Base-by-base conservation (phyloP, 2,797 vertebrate species). In the Gallinago solitaria region DNA sequence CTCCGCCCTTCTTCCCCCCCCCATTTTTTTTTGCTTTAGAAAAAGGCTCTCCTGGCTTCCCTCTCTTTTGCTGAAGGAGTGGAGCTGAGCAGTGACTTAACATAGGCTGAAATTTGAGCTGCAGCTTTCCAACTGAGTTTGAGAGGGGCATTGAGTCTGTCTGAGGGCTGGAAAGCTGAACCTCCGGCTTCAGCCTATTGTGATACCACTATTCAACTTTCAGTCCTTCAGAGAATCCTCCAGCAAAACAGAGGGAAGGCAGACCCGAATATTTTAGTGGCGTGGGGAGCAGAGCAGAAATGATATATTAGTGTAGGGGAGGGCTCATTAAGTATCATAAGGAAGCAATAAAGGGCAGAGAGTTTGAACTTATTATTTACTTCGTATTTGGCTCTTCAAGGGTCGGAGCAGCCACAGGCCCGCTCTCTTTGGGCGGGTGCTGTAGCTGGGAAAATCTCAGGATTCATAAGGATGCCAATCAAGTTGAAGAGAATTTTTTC, bases 51-150 rank as follows among this genome's bases (percentile, higher is more conserved):
- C 81, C 93, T 90, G 85, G 78, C 86, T 95, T 89, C 77, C 16
- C 54, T 83, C 79, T 82, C 70, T 81, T 56, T 82, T 76, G 67
- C 78, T 78, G 60, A 67, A 84, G 84, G 92, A 88, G 63, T 18
- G 50, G 94, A 96, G 80, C 83, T 93, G 79, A 95, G 48, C 78
- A 87, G 90, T 92, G 85, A 87, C 97, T 95, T 93, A 68, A 91
- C 94, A 39, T 77, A 71, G 79, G 80, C 89, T 96, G 97, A 97
- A 97, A 97, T 93, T 78, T 90, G 96, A 97, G 93, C 93, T 93
- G 95, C 75, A 71, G 94, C 96, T 95, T 96, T 93, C 91, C 85
- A 95, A 4, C 89, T 53, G 93, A 95, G 90, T 85, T 95, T 79
- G 95, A 96, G 94, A 95, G 93, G 89, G 84, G 93, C 83, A 94